Percentiles rank a stretch among this genome's conserved stretches.
Evolutionary conservation across 2,888 invertebrate species (phyloP).

Genomic region (Omphaloscelis lunosa): DNA sequence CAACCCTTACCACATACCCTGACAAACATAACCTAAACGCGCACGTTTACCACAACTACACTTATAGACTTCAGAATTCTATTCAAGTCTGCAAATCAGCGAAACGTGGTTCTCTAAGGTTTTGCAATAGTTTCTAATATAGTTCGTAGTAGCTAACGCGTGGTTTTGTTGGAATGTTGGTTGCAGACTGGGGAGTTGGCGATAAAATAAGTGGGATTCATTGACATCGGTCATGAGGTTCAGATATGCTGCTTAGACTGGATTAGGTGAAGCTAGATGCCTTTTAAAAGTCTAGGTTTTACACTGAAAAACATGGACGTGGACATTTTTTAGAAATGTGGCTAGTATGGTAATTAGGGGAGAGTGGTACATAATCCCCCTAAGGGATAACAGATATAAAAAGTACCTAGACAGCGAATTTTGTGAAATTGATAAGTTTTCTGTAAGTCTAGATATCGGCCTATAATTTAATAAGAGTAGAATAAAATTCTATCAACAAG

Average conservation of each 20-base stretch:
- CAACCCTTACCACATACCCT: constrained; percentile 68
- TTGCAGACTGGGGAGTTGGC: constrained; percentile 72
- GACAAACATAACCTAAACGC: constrained; percentile 73
- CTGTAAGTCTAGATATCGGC: too few relatives aligned
- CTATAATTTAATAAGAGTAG: too few relatives aligned
- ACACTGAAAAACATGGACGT: constrained; percentile 40
- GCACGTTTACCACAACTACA: constrained; percentile 58
- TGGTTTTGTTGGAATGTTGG: constrained; percentile 70
- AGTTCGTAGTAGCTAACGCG: constrained; percentile 64
- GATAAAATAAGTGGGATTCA: constrained; percentile 85
- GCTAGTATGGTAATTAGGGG: constrained; percentile 27
- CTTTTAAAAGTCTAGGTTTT: constrained; percentile 68
- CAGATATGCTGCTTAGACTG: constrained; percentile 82
- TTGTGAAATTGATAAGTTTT: too few relatives aligned
- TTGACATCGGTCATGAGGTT: constrained; percentile 84
- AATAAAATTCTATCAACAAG: too few relatives aligned
- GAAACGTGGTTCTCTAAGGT: constrained; percentile 71
- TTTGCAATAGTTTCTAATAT: constrained; percentile 69
- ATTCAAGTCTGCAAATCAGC: constrained; percentile 67
- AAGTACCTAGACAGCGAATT: too few relatives aligned
- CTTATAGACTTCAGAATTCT: constrained; percentile 63
- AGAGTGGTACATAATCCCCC: too few relatives aligned
- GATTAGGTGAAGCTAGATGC: constrained; percentile 77
- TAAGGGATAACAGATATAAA: too few relatives aligned
- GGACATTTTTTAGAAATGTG: constrained; percentile 12